phyloP scores from a whole-genome alignment of 1,140 invertebrate species.

The Rhopalosiphum padi region DNA sequence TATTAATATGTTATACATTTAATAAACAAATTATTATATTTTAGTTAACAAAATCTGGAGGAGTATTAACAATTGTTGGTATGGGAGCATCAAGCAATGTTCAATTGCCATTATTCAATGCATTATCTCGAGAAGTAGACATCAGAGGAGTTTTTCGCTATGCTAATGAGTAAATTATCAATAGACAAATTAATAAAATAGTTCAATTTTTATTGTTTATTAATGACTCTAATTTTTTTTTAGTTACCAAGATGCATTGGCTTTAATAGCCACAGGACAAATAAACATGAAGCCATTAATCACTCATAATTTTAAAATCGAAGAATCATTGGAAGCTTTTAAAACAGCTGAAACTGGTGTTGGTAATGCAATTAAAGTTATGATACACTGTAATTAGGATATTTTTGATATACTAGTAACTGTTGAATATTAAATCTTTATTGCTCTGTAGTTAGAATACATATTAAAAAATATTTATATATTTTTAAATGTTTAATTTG shows the following conservation, averaged over 20 bases:
- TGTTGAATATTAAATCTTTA: not conserved
- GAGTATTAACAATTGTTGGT: conserved; percentile 84
- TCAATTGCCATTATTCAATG: conserved; percentile 81
- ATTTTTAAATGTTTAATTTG: not conserved
- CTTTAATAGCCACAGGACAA: conserved; percentile 82
- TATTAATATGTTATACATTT: not conserved
- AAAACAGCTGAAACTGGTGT: conserved; percentile 76
- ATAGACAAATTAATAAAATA: not conserved
- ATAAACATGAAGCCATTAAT: conserved; percentile 88
- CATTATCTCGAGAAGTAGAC: conserved; percentile 84
- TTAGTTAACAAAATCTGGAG: conserved; percentile 84
- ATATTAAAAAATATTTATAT: not conserved
- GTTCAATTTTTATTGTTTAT: not conserved
- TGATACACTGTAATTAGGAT: conserved; percentile 77
- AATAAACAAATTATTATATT: conserved; percentile 60
- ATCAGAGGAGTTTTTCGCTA: conserved; percentile 92
- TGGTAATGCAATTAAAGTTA: conserved; percentile 86
- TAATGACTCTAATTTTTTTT: conserved; percentile 62
- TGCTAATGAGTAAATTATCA: conserved; percentile 78
- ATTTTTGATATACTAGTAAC: not conserved
- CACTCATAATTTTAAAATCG: conserved; percentile 88
- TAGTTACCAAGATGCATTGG: conserved; percentile 85
- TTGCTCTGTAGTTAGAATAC: not conserved
- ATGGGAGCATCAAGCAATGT: conserved; percentile 77
- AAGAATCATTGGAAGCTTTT: conserved; percentile 86